Evolutionary conservation across 1,140 invertebrate species (phyloP).

Genomic region (Drosophila pseudoananassae): DNA sequence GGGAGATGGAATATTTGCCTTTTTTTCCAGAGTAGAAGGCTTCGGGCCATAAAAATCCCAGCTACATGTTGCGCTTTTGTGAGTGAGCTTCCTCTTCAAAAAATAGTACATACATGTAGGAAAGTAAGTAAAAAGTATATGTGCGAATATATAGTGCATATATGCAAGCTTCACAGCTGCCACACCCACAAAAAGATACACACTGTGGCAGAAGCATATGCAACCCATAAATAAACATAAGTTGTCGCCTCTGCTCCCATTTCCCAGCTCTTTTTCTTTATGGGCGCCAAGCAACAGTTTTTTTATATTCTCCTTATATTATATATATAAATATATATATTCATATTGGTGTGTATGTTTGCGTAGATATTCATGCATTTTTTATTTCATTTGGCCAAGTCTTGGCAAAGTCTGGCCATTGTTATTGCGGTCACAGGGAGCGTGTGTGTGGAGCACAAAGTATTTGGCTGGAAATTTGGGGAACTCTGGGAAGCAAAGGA

Average conservation of each 20-base stretch:
- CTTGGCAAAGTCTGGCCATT: conserved; percentile 13
- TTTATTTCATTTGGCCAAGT: conserved; percentile 5
- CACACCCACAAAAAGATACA: conserved; percentile 24
- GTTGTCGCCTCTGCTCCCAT: conserved; percentile 59
- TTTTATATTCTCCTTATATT: conserved; percentile 35
- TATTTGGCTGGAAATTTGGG: conserved; percentile 20
- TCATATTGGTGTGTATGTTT: conserved; percentile 17
- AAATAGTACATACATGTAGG: conserved; percentile 1
- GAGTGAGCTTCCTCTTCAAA: conserved; percentile 3
- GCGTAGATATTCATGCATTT: conserved; percentile 33
- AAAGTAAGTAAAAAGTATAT: background rate
- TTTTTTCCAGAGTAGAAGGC: conserved; percentile 12
- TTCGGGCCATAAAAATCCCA: conserved; percentile 23
- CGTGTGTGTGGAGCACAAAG: background rate
- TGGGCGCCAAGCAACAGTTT: conserved; percentile 52
- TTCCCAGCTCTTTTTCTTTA: conserved; percentile 46
- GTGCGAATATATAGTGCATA: conserved; percentile 13
- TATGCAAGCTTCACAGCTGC: conserved; percentile 17
- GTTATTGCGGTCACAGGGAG: conserved; percentile 11
- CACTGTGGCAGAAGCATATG: conserved; percentile 48
- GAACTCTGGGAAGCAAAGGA: background rate
- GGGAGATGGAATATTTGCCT: conserved; percentile 29
- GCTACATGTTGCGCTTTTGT: conserved; percentile 66
- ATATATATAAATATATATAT: conserved; percentile 13
- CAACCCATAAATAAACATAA: conserved; percentile 71